Evolutionary conservation across 2,888 invertebrate genomes (phyloP), one percentile per base, ranked within the genome.

Genomic region (Dendrolimus pini): DNA sequence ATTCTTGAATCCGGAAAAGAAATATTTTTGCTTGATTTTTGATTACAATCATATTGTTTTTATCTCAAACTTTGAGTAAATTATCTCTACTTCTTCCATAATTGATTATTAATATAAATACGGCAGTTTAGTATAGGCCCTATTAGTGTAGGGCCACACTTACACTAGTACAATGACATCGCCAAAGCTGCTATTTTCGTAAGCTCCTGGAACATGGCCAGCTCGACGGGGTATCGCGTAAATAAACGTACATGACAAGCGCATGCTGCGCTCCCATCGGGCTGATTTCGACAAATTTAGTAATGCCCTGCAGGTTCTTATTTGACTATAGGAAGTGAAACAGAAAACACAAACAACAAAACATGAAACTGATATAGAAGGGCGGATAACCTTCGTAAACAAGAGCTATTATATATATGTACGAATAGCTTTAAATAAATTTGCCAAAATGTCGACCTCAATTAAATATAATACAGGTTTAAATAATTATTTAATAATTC

Each of bases 141-240:
- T 30, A 30, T 30, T 30, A 41, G 18, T 69, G 70, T 71, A 83
- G 80, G 78, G 79, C 78, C 72, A 69, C 71, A 72, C 75, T 73
- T 72, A 74, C 72, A 73, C 78, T 85, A 82, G 89, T 89, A 88
- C 89, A 89, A 89, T 88, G 89, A 90, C 89, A 85, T 85, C 85
- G 77, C 77, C 76, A 77, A 78, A 81, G 78, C 77, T 75, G 85
- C 85, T 89, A 89, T 90, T 90, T 89, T 81, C 76, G 89, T 85
- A 77, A 70, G 69, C 70, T 69, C 71, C 83, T 89, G 89, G 89
- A 89, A 77, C 71, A 68, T 65, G 70, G 89, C 89, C 89, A 90
- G 82, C 77, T 69, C 75, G 65, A 75, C 77, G 72, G 78, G 75
- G 78, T 79, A 71, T 73, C 78, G 81, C 81, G 81, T 85, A 87